phyloP scores from a whole-genome alignment of 2,113 vertebrate species.

The Philantomba maxwellii region DNA sequence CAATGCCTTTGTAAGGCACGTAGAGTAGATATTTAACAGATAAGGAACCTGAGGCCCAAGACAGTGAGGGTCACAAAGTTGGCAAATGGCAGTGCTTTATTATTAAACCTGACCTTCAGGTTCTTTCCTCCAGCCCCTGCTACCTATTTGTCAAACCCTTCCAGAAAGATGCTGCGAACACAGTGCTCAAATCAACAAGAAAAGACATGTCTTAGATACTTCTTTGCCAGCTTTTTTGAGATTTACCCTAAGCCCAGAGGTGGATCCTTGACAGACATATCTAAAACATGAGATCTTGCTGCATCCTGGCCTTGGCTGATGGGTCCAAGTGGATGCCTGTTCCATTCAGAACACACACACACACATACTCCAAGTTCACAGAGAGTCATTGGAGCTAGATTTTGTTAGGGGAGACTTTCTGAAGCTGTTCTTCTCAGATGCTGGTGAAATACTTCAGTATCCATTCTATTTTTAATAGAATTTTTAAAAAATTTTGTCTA shows the following conservation, averaged over 20 bases:
- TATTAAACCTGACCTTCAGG: background rate
- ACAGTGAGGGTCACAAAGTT: background rate
- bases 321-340: background rate
- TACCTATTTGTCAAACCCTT: background rate
- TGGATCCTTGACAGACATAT: background rate
- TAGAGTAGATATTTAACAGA: background rate
- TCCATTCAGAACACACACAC: background rate
- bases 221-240: background rate
- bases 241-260: background rate
- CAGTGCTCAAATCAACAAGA: background rate
- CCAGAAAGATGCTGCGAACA: background rate
- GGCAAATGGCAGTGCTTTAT: background rate
- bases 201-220: background rate
- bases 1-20: background rate
- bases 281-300: background rate
- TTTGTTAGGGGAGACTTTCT: background rate
- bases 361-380: background rate
- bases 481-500: background rate
- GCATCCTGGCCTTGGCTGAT: background rate
- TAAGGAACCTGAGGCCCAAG: slow-evolving; percentile 12
- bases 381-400: background rate
- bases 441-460: background rate
- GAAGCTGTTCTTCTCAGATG: background rate
- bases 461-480: background rate
- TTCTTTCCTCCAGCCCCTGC: background rate